Percentiles rank a stretch among this genome's conserved stretches.
phyloP scores from a whole-genome alignment of 2,113 vertebrate species.

The Strix aluco region DNA sequence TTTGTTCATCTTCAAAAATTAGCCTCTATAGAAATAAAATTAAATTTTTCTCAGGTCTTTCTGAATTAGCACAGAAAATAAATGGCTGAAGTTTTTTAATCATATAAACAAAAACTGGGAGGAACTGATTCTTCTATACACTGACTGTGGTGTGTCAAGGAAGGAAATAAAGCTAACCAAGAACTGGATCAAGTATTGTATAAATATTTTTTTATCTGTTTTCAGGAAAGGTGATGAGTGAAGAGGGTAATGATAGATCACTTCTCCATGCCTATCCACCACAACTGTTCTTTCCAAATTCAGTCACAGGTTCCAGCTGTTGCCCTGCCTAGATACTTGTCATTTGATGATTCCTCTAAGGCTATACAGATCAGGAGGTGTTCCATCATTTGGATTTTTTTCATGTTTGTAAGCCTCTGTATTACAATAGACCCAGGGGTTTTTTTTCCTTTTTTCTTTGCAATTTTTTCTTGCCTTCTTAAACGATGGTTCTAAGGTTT shows the following conservation, averaged over 20 bases:
- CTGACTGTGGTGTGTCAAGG: neutral
- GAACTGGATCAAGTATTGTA: neutral
- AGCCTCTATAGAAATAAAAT: neutral
- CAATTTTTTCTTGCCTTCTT: neutral
- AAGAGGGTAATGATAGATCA: neutral
- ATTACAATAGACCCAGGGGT: accelerated
- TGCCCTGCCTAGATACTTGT: neutral
- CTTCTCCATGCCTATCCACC: neutral
- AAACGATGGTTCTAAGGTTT: neutral
- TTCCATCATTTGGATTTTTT: neutral
- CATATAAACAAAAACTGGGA: neutral
- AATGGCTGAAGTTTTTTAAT: neutral
- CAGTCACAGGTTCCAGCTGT: neutral
- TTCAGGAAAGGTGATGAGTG: neutral
- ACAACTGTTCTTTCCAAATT: neutral
- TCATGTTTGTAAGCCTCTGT: neutral
- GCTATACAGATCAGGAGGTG: neutral
- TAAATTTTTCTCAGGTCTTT: neutral
- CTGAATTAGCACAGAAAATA: neutral
- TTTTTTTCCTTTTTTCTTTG: too few relatives aligned
- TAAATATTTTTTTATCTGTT: neutral
- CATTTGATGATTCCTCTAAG: neutral
- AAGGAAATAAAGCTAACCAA: neutral
- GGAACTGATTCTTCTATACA: neutral
- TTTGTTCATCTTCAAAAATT: neutral